A percentile compares a stretch with the other conserved stretches of the same genome.
Conservation (phyloP, 2,113 vertebrate genomes). For the Sphaerodactylus townsendi region DNA sequence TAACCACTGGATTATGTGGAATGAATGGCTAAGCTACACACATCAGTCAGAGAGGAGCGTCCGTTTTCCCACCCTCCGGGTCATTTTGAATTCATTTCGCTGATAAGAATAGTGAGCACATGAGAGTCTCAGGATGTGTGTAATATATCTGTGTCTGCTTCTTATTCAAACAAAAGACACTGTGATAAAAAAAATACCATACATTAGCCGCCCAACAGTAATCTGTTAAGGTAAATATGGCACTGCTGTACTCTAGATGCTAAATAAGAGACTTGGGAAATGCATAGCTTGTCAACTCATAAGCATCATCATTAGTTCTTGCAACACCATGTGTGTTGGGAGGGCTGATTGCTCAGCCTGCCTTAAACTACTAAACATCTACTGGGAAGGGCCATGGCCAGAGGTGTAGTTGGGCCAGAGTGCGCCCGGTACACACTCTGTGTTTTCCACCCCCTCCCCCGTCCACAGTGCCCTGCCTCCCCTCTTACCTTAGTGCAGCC, state of each 20-base stretch:
- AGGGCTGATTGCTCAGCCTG: background rate
- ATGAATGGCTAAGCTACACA: conserved; percentile 19
- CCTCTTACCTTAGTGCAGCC: no score
- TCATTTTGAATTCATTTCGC: conserved; percentile 49
- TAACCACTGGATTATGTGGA: conserved; percentile 14
- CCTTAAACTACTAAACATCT: background rate
- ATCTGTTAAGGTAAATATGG: conserved; percentile 51
- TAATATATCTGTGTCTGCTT: conserved; percentile 40
- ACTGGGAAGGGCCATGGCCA: no score
- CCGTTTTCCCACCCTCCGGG: conserved; percentile 4
- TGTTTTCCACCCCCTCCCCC: no score
- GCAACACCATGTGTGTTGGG: background rate
- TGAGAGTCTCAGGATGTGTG: conserved; percentile 20
- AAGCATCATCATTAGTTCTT: background rate
- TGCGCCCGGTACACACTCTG: no score
- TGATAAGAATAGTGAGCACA: conserved; percentile 35
- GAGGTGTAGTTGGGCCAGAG: no score
- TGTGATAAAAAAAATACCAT: conserved; percentile 49
- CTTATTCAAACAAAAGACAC: conserved; percentile 45
- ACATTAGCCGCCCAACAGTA: conserved; percentile 21
- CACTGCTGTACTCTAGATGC: conserved; percentile 23
- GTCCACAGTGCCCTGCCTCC: no score
- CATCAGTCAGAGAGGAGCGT: conserved; percentile 29
- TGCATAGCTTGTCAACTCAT: background rate
- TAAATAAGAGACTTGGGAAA: background rate